Percentiles rank a stretch among this genome's conserved stretches.
phyloP scores from a whole-genome alignment of 2,797 vertebrate genomes.

The Lates japonicus region DNA sequence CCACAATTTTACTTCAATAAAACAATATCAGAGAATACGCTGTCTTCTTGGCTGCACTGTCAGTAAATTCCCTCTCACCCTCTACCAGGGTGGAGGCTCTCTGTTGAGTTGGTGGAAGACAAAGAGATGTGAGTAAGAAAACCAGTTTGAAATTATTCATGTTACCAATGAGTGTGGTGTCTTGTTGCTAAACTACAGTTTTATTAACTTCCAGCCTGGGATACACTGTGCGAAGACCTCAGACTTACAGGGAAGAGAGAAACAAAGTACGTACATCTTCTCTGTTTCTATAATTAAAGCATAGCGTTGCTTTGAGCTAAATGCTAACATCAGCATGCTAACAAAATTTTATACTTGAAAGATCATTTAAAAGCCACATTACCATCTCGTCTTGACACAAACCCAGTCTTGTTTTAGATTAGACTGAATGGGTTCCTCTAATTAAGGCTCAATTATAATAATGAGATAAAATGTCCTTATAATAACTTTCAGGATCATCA shows the following conservation, averaged over 20 bases:
- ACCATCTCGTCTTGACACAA: no score
- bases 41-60: accelerated
- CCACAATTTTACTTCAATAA: not conserved
- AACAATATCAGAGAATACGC: accelerated
- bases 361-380: not conserved
- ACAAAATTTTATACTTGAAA: no score
- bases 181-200: not conserved
- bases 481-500: conserved; percentile 38
- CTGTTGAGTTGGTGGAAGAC: conserved; percentile 20
- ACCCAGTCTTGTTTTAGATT: no score
- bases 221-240: not conserved
- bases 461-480: not conserved
- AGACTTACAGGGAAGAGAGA: accelerated
- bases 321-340: not conserved
- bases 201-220: conserved; percentile 55
- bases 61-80: not conserved
- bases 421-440: not conserved
- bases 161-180: not conserved
- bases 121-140: conserved; percentile 37
- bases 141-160: not conserved
- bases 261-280: conserved; percentile 13
- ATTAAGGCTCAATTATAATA: not conserved
- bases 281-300: not conserved
- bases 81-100: not conserved
- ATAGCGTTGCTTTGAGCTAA: not conserved